Conservation (phyloP, 2,888 invertebrate genomes). For the Dryadula phaetusa region DNA sequence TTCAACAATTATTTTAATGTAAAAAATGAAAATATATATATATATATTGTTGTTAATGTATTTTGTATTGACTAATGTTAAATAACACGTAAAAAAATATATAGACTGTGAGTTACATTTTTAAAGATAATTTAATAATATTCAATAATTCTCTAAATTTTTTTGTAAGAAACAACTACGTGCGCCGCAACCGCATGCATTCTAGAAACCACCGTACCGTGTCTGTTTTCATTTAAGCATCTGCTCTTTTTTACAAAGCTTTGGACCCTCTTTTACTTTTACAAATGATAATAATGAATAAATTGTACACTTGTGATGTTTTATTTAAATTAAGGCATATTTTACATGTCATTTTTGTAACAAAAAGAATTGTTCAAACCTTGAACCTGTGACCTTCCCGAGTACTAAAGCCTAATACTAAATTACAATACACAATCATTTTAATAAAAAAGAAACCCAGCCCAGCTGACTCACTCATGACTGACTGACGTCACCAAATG, state of each 20-base stretch:
- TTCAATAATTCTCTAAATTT: neutral
- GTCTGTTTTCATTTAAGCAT: slow-evolving; percentile 3
- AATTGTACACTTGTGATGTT: neutral
- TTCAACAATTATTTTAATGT: too few relatives aligned
- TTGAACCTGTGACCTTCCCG: slow-evolving; percentile 4
- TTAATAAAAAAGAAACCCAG: slow-evolving; percentile 18
- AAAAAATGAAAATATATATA: too few relatives aligned
- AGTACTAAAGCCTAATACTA: neutral
- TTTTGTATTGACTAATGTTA: too few relatives aligned
- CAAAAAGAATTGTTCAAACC: neutral
- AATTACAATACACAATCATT: slow-evolving; percentile 10
- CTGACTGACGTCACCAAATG: slow-evolving; percentile 22
- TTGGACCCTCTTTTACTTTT: neutral
- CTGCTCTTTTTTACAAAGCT: slow-evolving; percentile 22
- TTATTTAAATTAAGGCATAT: neutral
- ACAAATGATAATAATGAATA: slow-evolving; percentile 10
- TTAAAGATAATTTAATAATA: neutral
- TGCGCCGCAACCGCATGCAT: neutral
- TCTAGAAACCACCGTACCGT: slow-evolving; percentile 21
- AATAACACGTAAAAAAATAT: neutral
- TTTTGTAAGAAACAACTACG: neutral
- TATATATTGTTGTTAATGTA: too few relatives aligned
- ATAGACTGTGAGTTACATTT: neutral
- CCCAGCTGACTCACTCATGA: slow-evolving; percentile 19
- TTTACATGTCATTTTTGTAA: neutral